These are phyloP conservation scores for Augiades crinisus DNA, from an alignment of 2,888 invertebrate species.

Conservation along the genomic window DNA sequence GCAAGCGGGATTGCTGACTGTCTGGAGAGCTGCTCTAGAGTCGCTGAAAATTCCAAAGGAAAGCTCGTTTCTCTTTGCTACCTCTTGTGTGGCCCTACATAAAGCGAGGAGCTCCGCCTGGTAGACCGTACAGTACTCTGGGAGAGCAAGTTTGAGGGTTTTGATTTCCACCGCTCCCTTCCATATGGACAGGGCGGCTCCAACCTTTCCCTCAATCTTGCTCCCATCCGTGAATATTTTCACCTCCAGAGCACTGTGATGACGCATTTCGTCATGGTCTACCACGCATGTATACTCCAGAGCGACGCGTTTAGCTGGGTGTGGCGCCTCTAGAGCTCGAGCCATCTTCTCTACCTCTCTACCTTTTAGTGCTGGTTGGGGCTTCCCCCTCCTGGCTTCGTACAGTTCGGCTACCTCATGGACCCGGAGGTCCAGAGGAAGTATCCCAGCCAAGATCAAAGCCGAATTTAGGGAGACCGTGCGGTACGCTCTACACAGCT, in stretches of 20 bases:
- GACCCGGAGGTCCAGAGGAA: conserved; percentile 30
- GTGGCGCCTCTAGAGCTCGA: no score
- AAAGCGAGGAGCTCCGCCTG: no score
- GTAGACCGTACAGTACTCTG: no score
- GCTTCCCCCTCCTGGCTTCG: conserved; percentile 27
- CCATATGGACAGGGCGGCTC: no score
- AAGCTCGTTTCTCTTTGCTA: neutral
- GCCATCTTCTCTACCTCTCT: conserved; percentile 29
- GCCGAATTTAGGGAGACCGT: no score
- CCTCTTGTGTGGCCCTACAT: conserved; percentile 2
- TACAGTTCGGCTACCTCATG: conserved; percentile 31
- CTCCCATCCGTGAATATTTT: no score
- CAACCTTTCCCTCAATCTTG: no score
- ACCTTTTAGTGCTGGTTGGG: conserved; percentile 21
- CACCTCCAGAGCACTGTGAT: neutral
- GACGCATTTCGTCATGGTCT: conserved; percentile 9
- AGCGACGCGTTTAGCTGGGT: neutral
- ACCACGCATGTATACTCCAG: conserved; percentile 6
- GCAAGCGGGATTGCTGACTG: conserved; percentile 4
- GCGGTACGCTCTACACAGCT: conserved; percentile 24
- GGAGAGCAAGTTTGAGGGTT: conserved; percentile 21
- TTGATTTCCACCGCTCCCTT: conserved; percentile 17
- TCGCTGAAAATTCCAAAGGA: conserved; percentile 21
- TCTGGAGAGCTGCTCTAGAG: conserved; percentile 19
- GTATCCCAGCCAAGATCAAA: no score